phyloP scores from a whole-genome alignment of 1,140 invertebrate genomes.

The Macrocentrus cingulum region DNA sequence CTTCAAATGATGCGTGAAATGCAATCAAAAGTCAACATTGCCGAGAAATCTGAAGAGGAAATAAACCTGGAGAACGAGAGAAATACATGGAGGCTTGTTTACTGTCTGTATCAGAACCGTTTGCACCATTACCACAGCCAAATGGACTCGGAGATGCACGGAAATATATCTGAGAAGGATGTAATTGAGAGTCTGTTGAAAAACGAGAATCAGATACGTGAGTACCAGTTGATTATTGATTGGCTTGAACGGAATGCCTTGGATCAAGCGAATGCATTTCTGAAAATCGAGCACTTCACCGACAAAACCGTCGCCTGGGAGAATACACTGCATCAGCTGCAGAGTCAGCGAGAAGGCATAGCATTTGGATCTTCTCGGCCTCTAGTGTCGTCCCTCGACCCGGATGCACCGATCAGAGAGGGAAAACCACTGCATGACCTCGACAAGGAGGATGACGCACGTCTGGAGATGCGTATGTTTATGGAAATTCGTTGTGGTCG shows the following conservation, averaged over 20 bases:
- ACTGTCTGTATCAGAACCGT: slow-evolving; percentile 78
- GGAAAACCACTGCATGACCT: slow-evolving; percentile 81
- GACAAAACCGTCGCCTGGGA: slow-evolving; percentile 84
- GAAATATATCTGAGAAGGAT: slow-evolving; percentile 63
- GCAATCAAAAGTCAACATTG: slow-evolving; percentile 63
- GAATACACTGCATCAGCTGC: slow-evolving; percentile 83
- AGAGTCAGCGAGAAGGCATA: slow-evolving; percentile 60
- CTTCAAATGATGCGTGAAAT: slow-evolving; percentile 58
- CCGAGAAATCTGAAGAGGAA: slow-evolving; percentile 46
- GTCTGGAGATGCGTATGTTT: slow-evolving; percentile 65
- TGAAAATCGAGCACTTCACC: slow-evolving; percentile 70
- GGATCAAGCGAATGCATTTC: slow-evolving; percentile 67
- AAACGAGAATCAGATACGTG: slow-evolving; percentile 68
- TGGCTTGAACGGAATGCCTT: slow-evolving; percentile 86
- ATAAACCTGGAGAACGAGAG: slow-evolving; percentile 71
- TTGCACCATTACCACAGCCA: slow-evolving; percentile 55
- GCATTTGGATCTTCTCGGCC: slow-evolving; percentile 62
- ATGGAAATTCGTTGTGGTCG: slow-evolving; percentile 77
- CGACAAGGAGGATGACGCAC: slow-evolving; percentile 84
- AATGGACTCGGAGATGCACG: slow-evolving; percentile 54
- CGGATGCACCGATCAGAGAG: slow-evolving; percentile 87
- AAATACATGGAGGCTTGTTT: slow-evolving; percentile 83
- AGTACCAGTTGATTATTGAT: slow-evolving; percentile 85
- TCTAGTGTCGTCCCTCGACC: slow-evolving; percentile 80
- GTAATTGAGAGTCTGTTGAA: slow-evolving; percentile 65